Evolutionary conservation across 2,113 vertebrate species (phyloP), one percentile per base, ranked within the genome.

Genomic region (Nibea albiflora): DNA sequence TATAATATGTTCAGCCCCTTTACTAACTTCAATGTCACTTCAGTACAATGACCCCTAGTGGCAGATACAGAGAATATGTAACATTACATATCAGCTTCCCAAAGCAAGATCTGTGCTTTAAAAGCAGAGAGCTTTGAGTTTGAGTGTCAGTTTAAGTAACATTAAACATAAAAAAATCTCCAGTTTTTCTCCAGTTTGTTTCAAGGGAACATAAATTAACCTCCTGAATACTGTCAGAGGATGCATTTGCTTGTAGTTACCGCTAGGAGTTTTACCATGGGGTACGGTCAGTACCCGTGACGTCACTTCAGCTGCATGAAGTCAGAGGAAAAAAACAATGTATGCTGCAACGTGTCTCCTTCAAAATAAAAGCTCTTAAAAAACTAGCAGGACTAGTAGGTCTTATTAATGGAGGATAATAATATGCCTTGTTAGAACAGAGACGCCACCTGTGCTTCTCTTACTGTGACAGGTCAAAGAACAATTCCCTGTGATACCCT

Each of bases 251-350:
- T n/a, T 17, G n/a, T 31, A 11, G 53, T 49, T 35, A 17, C 74
- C 58, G 26, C 31, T 39, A 39, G 31, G 68, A 7, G 42, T 19
- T 80, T 17, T 63, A 44, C 31, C 8, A 28, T 28, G 47, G 61
- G 54, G 53, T 67, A 76, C 66, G 39, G 39, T 11, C 42, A 60
- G 54, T 80, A 46, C 35, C 22, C 12, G 35, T 94, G 89, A 92
- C 85, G 87, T 92, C 89, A 91, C 58, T n/a, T 24, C 12, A 17
- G 19, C 46, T 61, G 64, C 66, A 50, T 77, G 49, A 83, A 75
- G 83, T 7, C 0, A 15, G 56, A 63, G 17, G 11, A 7, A 17
- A 70, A 50, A 22, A 15, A 47, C 24, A 0, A 9, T 39, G n/a
- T 14, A 60, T 39, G 16, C n/a, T 6, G 24, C 1, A 20, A 22